Base-by-base conservation (phyloP, 2,797 vertebrate species). In the Rhabdophis nuchalis region DNA sequence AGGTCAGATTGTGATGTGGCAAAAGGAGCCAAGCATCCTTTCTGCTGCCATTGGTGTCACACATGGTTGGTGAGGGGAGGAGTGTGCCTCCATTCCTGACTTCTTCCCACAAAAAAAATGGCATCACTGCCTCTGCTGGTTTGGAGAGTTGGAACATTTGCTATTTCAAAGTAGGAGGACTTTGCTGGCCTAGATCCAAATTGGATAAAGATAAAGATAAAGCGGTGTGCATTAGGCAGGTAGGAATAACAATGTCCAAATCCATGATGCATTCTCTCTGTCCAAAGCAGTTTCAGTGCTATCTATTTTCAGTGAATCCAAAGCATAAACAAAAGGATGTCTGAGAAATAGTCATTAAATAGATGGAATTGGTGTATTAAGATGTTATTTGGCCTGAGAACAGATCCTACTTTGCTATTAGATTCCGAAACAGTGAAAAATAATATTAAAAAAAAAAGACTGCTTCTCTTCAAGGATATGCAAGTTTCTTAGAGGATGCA, bases 151-250 rank as follows among this genome's bases (percentile, higher is more conserved):
- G 36, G 36, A 77, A 88, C 18, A 82, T 32, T 86, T 54, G 25
- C 52, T 64, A 36, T 18, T 89, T 89, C 86, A 52, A 57, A 92
- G 86, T 57, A 6, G 46, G 29, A 72, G 58, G n/a, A 13, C 23
- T 54, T 20, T n/a, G 52, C 27, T 72, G 60, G 29, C 36, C 7
- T 32, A 52, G 53, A 46, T 87, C 4, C 20, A 85, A 89, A 50
- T 58, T 46, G n/a, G 32, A 36, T 6, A n/a, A n/a, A n/a, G n/a
- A n/a, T n/a, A n/a, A 32, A 88, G 52, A 50, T 89, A 93, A 85
- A 87, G 58, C 57, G 93, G 93, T 93, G 50, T 91, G 82, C 85
- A 94, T 95, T 87, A 95, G 29, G 85, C 68, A 93, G 93, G 2
- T 93, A 93, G 88, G 90, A 93, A 64, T 85, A 23, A 87, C 77